Evolutionary conservation across 2,888 invertebrate genomes (phyloP).

Genomic region (Cristatella mucedo): DNA sequence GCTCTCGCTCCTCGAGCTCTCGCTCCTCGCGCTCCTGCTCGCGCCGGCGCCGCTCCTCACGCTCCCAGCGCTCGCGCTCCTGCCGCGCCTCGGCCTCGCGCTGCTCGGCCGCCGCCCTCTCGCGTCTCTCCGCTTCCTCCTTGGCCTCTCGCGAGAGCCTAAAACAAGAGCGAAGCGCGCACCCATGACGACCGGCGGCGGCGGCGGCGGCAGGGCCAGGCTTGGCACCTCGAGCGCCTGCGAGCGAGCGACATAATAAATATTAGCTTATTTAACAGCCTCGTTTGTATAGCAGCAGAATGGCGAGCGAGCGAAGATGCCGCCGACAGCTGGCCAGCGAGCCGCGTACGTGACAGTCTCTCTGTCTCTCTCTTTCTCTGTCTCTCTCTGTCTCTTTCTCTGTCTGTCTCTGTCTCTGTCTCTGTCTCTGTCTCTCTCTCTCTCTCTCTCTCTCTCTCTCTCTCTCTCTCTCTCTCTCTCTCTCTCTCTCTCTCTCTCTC

Average conservation of each 20-base stretch:
- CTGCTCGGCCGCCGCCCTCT: no score
- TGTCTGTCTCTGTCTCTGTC: background rate
- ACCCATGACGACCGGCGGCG: no score
- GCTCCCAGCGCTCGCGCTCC: conserved; percentile 12
- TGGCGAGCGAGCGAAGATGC: no score
- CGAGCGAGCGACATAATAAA: no score
- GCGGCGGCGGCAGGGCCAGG: no score
- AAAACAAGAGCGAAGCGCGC: no score
- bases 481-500: no score
- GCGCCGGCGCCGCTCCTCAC: conserved; percentile 3
- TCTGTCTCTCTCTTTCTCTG: conserved; percentile 11
- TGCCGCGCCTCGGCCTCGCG: no score
- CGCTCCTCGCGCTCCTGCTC: background rate
- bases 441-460: conserved; percentile 10
- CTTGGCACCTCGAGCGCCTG: no score
- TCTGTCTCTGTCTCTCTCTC: conserved; percentile 9
- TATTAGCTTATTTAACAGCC: no score
- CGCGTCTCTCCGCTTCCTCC: conserved; percentile 14
- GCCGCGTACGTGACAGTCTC: conserved; percentile 14
- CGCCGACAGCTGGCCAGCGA: no score
- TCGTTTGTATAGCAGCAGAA: no score
- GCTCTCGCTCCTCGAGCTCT: background rate
- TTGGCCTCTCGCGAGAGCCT: conserved; percentile 12
- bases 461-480: conserved; percentile 11
- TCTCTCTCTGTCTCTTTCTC: conserved; percentile 2